Percentiles rank a stretch among this genome's conserved stretches.
These are phyloP conservation scores for Sebastes schlegelii DNA, from an alignment of 2,113 vertebrate genomes.

Conservation along the genomic window DNA sequence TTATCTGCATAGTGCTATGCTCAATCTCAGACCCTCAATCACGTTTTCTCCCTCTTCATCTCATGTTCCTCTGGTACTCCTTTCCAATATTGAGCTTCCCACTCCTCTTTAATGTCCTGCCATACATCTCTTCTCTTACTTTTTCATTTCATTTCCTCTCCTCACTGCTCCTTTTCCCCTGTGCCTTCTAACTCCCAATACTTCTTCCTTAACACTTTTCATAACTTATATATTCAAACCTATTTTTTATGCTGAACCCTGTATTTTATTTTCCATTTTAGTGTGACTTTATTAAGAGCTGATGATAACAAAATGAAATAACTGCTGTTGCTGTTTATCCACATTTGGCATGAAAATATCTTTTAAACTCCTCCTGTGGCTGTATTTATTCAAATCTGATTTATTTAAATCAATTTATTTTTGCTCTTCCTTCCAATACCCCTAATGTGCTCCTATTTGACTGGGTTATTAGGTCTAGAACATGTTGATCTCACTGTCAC, in stretches of 20 bases:
- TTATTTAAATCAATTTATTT: constrained; percentile 30
- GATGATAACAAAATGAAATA: constrained; percentile 24
- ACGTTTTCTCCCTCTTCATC: constrained; percentile 34
- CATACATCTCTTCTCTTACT: neutral
- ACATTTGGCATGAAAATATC: constrained; percentile 25
- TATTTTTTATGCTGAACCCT: neutral
- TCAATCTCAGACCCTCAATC: neutral
- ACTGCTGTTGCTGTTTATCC: neutral
- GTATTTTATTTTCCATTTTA: neutral
- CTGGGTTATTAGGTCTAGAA: neutral
- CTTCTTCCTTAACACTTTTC: constrained; percentile 11
- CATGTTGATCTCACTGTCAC: constrained; percentile 7
- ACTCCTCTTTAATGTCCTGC: constrained; percentile 27
- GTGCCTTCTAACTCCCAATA: constrained; percentile 20
- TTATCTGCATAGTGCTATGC: constrained; percentile 6
- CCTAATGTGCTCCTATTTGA: neutral
- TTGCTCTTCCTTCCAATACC: constrained; percentile 13
- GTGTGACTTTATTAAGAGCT: neutral
- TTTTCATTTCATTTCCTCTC: constrained; percentile 35
- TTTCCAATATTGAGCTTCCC: constrained; percentile 14
- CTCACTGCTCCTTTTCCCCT: constrained; percentile 7
- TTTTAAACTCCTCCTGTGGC: constrained; percentile 31
- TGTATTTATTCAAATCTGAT: constrained; percentile 40
- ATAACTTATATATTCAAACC: constrained; percentile 23
- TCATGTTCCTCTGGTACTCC: constrained; percentile 23